Base-by-base conservation (phyloP, 1,140 invertebrate genomes). In the Tyrophagus putrescentiae region DNA sequence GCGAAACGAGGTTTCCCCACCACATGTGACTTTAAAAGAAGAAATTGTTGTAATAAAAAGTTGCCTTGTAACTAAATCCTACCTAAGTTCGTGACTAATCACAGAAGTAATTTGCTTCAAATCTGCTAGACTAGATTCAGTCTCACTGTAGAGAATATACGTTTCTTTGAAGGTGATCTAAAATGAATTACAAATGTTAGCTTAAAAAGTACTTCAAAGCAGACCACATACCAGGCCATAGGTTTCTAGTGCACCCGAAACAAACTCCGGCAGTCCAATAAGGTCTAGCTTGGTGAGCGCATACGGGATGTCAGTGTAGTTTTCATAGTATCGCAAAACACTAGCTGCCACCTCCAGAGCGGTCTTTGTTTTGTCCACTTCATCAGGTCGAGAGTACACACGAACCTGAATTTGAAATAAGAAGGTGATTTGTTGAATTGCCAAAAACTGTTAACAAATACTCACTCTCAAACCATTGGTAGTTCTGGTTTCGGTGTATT, bases 161-260 rank as follows among this genome's bases (percentile, higher is more conserved):
- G 83, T 83, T 75, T 95, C 89, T 59, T 88, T 39, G 29, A 50
- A 88, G 1, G 82, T 85, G 3, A n/a, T n/a, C n/a, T n/a, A n/a
- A n/a, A n/a, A n/a, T n/a, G n/a, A n/a, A n/a, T n/a, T n/a, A n/a
- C n/a, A n/a, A n/a, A n/a, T n/a, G n/a, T n/a, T n/a, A n/a, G n/a
- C n/a, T n/a, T n/a, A n/a, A n/a, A n/a, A n/a, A n/a, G n/a, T n/a
- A n/a, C n/a, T n/a, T n/a, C n/a, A n/a, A n/a, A n/a, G n/a, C n/a
- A n/a, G n/a, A n/a, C n/a, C n/a, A n/a, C n/a, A n/a, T n/a, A 87
- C 81, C 0, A 93, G 70, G 2, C 89, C 91, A 91, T 89, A 95
- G 74, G 94, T 88, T 73, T 95, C 91, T 82, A 95, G 95, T 1
- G 92, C 36, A 27, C 27, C 32, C n/a, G 32, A 32, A 9, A 62